These are phyloP conservation scores for Drosophila greeni DNA, from an alignment of 2,888 invertebrate species.

Conservation along the genomic window DNA sequence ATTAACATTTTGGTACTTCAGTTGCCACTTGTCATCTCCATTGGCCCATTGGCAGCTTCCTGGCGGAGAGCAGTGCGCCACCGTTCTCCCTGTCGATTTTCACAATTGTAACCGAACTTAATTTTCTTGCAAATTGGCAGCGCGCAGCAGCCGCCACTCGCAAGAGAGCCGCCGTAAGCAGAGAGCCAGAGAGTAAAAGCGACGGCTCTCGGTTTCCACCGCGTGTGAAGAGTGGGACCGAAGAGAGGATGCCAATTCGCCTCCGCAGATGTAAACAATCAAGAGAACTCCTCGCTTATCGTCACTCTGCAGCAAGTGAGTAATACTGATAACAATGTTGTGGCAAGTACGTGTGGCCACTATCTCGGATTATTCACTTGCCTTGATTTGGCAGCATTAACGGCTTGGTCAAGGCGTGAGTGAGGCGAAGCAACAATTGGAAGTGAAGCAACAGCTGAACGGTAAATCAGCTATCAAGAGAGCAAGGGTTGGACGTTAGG, in stretches of 20 bases:
- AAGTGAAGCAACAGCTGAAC: conserved; percentile 42
- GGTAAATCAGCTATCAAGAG: conserved; percentile 18
- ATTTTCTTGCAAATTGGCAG: conserved; percentile 71
- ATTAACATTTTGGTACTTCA: conserved; percentile 28
- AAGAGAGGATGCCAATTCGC: conserved; percentile 23
- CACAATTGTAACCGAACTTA: conserved; percentile 73
- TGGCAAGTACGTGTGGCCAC: conserved; percentile 4
- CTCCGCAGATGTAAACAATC: conserved; percentile 62
- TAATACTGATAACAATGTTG: conserved; percentile 23
- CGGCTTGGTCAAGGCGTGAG: conserved; percentile 13
- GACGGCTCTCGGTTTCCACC: conserved; percentile 6
- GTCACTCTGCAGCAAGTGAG: conserved; percentile 28
- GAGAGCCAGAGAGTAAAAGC: conserved; percentile 20
- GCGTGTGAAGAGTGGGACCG: conserved; percentile 1
- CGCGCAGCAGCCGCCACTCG: conserved; percentile 60
- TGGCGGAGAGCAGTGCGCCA: conserved; percentile 25
- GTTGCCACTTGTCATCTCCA: conserved; percentile 32
- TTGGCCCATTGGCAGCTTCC: conserved; percentile 40
- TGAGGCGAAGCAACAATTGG: conserved; percentile 22
- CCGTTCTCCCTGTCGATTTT: conserved; percentile 53
- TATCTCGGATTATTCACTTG: conserved; percentile 5
- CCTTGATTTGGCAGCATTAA: conserved; percentile 58
- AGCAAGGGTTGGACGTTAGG: conserved; percentile 8
- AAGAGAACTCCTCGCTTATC: conserved; percentile 37
- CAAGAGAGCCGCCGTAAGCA: conserved; percentile 51